A percentile compares a stretch with the other conserved stretches of the same genome.
phyloP scores from a whole-genome alignment of 2,113 vertebrate species.

The Uria aalge region DNA sequence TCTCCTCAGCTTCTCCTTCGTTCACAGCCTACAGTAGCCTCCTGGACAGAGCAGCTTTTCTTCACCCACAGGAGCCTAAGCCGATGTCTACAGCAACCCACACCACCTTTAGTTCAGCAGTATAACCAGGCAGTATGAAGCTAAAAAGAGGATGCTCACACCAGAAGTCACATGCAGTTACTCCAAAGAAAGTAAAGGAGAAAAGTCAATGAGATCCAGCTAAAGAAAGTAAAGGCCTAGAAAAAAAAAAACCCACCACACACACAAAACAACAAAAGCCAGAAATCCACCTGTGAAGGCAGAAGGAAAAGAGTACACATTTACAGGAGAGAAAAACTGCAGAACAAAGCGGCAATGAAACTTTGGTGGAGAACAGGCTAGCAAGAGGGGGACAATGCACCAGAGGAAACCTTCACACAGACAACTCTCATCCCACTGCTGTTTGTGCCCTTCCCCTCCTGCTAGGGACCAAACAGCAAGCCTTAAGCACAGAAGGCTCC shows the following conservation, averaged over 20 bases:
- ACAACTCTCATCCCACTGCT: not conserved
- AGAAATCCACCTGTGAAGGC: not conserved
- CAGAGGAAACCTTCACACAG: not conserved
- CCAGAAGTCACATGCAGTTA: not conserved
- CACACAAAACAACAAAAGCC: no score
- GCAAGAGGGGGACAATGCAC: not conserved
- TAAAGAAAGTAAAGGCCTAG: not conserved
- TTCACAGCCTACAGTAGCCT: not conserved
- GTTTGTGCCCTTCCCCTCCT: not conserved
- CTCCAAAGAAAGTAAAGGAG: not conserved
- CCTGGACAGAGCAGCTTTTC: not conserved
- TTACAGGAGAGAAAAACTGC: not conserved
- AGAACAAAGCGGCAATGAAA: not conserved
- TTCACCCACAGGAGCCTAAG: not conserved
- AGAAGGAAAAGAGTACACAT: not conserved
- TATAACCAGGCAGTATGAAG: accelerated
- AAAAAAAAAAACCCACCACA: no score
- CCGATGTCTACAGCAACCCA: not conserved
- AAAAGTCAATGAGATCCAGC: not conserved
- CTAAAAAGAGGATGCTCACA: not conserved
- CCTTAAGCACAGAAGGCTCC: not conserved
- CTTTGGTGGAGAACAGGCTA: not conserved
- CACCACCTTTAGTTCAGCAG: not conserved
- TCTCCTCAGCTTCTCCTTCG: not conserved
- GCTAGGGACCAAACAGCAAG: not conserved